These are phyloP conservation scores for Notamacropus eugenii DNA, from an alignment of 2,797 vertebrate species.

Conservation along the genomic window DNA sequence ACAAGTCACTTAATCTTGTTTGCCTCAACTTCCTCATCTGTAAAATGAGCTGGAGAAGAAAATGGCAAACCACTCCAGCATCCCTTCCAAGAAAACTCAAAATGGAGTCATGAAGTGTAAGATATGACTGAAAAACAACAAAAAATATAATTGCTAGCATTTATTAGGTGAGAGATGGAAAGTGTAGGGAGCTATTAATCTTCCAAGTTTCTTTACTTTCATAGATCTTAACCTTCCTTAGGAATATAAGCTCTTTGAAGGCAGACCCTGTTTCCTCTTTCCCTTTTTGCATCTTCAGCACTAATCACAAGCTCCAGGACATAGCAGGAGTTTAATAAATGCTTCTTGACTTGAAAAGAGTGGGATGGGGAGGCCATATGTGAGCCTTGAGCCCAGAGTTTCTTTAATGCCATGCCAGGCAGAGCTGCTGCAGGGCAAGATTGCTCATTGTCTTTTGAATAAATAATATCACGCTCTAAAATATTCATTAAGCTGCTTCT, in stretches of 20 bases:
- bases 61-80: background rate
- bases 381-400: background rate
- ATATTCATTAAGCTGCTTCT: background rate
- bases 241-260: background rate
- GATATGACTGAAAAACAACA: background rate
- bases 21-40: background rate
- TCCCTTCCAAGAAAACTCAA: background rate
- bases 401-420: background rate
- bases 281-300: background rate
- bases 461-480: slow-evolving; percentile 26
- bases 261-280: background rate
- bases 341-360: too few species aligned
- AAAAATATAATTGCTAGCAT: background rate
- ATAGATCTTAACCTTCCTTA: background rate
- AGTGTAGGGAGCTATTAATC: background rate
- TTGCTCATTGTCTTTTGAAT: background rate
- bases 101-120: background rate
- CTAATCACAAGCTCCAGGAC: background rate
- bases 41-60: background rate
- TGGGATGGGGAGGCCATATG: background rate
- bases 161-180: background rate
- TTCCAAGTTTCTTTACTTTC: background rate
- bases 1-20: background rate
- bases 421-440: background rate
- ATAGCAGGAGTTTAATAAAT: background rate